These are phyloP conservation scores for Augiades crinisus DNA, from an alignment of 2,888 invertebrate genomes.

Conservation along the genomic window DNA sequence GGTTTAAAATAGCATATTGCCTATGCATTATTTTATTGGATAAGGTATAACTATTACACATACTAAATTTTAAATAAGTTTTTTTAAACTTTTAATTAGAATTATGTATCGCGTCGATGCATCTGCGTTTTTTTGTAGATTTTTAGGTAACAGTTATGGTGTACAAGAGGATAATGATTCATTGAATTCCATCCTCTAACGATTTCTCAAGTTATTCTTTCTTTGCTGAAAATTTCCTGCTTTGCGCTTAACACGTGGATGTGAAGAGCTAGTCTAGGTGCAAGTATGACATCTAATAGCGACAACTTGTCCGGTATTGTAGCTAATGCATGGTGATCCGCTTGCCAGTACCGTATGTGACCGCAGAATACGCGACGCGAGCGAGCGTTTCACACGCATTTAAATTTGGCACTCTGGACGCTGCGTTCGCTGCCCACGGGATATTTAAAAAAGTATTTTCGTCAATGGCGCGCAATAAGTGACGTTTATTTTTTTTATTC, in stretches of 20 bases:
- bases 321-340: constrained; percentile 4
- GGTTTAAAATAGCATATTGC: too few species aligned
- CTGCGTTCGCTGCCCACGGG: not conserved
- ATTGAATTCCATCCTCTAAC: too few species aligned
- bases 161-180: too few species aligned
- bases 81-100: too few species aligned
- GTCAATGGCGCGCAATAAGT: not conserved
- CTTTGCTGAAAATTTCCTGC: too few species aligned
- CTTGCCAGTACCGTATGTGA: not conserved
- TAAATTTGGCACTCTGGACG: constrained; percentile 20
- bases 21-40: too few species aligned
- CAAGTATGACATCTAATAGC: not conserved
- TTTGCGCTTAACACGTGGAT: not conserved
- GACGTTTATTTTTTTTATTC: not conserved
- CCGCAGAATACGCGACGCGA: constrained; percentile 5
- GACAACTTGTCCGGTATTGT: constrained; percentile 1
- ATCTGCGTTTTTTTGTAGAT: too few species aligned
- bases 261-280: not conserved
- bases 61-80: too few species aligned
- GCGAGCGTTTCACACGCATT: constrained; percentile 12
- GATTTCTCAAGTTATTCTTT: too few species aligned
- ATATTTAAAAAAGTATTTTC: not conserved
- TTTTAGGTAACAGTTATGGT: too few species aligned
- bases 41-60: too few species aligned
- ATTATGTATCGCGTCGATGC: too few species aligned